Conservation (phyloP, 1,140 invertebrate genomes). For the Drosophila quadrilineata region DNA sequence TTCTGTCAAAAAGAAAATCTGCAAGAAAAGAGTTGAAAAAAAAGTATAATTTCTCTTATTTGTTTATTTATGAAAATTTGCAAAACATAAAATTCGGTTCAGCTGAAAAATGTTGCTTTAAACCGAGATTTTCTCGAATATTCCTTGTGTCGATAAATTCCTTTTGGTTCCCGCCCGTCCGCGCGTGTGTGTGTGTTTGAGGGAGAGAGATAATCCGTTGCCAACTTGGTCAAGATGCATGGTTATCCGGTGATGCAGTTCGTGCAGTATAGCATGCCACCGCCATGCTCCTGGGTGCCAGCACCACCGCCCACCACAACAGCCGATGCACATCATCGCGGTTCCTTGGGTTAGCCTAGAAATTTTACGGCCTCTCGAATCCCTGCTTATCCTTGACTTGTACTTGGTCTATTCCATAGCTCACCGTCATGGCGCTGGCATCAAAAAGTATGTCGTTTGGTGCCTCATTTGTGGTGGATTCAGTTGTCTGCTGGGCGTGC, state of each 20-base stretch:
- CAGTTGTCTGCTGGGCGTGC: conserved; percentile 87
- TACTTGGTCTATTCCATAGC: conserved; percentile 11
- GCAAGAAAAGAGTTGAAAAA: conserved; percentile 16
- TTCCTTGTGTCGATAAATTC: background rate
- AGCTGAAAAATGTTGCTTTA: background rate
- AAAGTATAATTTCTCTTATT: too few species aligned
- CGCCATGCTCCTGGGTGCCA: conserved; percentile 81
- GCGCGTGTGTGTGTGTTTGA: background rate
- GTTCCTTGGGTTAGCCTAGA: conserved; percentile 49
- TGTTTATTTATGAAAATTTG: conserved; percentile 1
- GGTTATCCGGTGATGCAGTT: conserved; percentile 84
- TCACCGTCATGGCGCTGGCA: conserved; percentile 80
- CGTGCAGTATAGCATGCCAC: conserved; percentile 83
- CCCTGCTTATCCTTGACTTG: background rate
- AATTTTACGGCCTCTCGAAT: background rate
- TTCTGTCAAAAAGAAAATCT: conserved; percentile 44
- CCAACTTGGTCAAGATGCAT: conserved; percentile 82
- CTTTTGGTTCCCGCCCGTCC: background rate
- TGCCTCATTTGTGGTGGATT: conserved; percentile 88
- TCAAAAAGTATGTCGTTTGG: conserved; percentile 88
- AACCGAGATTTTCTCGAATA: background rate
- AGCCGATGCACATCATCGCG: conserved; percentile 56
- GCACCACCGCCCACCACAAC: conserved; percentile 62
- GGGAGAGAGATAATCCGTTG: background rate
- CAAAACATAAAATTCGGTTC: background rate